phyloP scores from a whole-genome alignment of 2,888 invertebrate genomes.

The Amphipyra berbera region DNA sequence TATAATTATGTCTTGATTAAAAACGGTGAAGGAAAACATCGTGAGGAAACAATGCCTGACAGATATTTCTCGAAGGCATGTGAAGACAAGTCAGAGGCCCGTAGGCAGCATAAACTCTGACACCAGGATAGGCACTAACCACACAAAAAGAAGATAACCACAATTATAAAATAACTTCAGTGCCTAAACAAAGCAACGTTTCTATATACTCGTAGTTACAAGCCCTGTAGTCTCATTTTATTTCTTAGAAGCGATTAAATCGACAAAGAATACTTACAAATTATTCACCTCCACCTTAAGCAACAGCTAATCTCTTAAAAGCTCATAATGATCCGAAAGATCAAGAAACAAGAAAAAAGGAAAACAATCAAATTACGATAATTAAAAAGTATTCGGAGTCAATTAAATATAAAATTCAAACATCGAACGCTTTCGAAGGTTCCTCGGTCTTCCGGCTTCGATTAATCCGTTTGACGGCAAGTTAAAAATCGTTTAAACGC shows the following conservation, averaged over 20 bases:
- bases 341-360: constrained; percentile 39
- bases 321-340: constrained; percentile 55
- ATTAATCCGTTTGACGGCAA: constrained; percentile 86
- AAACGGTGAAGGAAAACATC: no score
- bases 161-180: no score
- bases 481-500: constrained; percentile 89
- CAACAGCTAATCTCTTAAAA: constrained; percentile 45
- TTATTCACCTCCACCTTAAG: constrained; percentile 25
- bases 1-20: no score
- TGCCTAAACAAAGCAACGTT: no score
- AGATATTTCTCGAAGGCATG: no score
- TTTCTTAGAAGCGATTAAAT: background rate
- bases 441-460: constrained; percentile 63
- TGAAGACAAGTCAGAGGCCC: no score
- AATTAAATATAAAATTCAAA: constrained; percentile 64
- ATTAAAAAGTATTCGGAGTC: constrained; percentile 63
- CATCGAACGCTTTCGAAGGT: constrained; percentile 39
- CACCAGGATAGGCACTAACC: no score
- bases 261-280: constrained; percentile 15
- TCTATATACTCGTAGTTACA: no score
- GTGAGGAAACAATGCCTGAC: no score
- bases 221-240: background rate
- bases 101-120: no score
- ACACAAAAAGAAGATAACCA: no score
- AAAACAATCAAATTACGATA: constrained; percentile 61